Conservation (phyloP, 2,888 invertebrate genomes). For the Drosophila dives region DNA sequence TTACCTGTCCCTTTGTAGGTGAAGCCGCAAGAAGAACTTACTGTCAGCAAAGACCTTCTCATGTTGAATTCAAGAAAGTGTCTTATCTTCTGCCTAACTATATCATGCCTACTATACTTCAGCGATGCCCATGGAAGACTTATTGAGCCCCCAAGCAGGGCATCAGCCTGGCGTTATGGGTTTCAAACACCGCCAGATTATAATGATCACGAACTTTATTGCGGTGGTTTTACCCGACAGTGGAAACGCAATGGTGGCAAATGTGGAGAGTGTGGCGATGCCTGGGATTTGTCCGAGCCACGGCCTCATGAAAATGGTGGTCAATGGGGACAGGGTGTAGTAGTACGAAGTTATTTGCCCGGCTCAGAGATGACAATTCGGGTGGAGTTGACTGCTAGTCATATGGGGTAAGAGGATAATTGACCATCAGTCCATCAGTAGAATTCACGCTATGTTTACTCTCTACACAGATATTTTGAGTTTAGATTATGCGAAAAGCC, state of each 20-base stretch:
- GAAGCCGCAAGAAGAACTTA: conserved; percentile 19
- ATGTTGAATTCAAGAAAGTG: not conserved
- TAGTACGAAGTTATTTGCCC: conserved; percentile 91
- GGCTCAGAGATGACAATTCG: conserved; percentile 89
- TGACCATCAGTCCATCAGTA: not conserved
- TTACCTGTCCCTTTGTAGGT: conserved; percentile 12
- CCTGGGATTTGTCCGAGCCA: conserved; percentile 90
- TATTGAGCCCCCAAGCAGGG: conserved; percentile 93
- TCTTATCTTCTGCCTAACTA: conserved; percentile 18
- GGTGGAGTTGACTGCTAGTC: conserved; percentile 94
- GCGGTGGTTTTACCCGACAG: conserved; percentile 94
- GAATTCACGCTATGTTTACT: not conserved
- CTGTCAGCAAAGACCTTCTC: not conserved
- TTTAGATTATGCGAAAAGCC: conserved; percentile 92
- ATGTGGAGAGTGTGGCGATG: conserved; percentile 94
- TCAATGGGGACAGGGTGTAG: conserved; percentile 92
- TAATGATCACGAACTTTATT: conserved; percentile 95
- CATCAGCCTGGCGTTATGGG: conserved; percentile 95
- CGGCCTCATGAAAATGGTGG: conserved; percentile 94
- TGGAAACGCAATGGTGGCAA: conserved; percentile 93
- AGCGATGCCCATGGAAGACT: conserved; percentile 83
- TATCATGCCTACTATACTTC: conserved; percentile 25
- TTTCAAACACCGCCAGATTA: conserved; percentile 95
- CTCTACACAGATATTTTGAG: conserved; percentile 88
- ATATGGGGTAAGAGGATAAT: conserved; percentile 87